Conservation (phyloP, 2,113 vertebrate genomes). For the Cairina moschata region DNA sequence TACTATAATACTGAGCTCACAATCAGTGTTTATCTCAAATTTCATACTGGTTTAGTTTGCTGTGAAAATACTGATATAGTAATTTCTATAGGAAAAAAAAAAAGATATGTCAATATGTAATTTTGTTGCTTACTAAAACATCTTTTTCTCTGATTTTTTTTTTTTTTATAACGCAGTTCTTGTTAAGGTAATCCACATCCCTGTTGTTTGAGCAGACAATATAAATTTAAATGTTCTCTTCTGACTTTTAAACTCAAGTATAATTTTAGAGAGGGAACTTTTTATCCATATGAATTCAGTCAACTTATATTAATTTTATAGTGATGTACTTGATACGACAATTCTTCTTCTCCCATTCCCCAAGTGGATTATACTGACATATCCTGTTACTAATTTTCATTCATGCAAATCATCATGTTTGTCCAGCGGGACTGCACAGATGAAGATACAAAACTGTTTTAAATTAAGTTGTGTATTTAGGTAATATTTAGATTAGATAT, state of each 20-base stretch:
- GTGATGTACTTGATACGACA: not conserved
- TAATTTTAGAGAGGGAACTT: not conserved
- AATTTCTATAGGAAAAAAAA: not conserved
- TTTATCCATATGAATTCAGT: not conserved
- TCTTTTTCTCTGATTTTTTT: not conserved
- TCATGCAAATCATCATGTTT: not conserved
- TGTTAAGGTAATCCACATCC: not conserved
- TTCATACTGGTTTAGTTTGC: not conserved
- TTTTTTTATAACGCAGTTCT: not conserved
- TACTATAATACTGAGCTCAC: not conserved
- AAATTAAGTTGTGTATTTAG: not conserved
- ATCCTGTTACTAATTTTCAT: not conserved
- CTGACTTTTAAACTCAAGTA: not conserved
- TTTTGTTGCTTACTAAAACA: not conserved
- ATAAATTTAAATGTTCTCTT: not conserved
- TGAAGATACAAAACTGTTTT: not conserved
- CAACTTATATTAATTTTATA: not conserved
- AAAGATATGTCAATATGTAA: not conserved
- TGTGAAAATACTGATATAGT: not conserved
- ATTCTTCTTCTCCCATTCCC: not conserved
- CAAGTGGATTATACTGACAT: not conserved
- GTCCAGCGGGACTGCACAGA: not conserved
- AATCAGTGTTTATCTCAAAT: not conserved
- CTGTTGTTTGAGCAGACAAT: not conserved
- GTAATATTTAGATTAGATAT: no score